These are phyloP conservation scores for Fissipunctia ypsillon DNA, from an alignment of 2,888 invertebrate species.

Conservation along the genomic window DNA sequence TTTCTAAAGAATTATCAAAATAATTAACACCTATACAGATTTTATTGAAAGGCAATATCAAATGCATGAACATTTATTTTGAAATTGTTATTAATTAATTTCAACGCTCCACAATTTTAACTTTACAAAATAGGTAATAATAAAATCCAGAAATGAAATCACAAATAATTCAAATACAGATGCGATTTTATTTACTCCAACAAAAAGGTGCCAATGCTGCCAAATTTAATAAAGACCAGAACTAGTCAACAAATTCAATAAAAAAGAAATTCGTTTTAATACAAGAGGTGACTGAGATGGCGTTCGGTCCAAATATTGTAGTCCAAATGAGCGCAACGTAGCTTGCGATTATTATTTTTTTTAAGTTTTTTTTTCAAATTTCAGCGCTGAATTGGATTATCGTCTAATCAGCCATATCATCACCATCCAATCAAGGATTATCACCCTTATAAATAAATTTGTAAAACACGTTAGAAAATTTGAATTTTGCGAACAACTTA, in stretches of 20 bases:
- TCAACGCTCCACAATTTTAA: neutral
- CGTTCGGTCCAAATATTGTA: conserved; percentile 66
- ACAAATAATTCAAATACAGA: conserved; percentile 47
- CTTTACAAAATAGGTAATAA: neutral
- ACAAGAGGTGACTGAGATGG: conserved; percentile 68
- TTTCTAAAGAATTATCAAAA: too few relatives aligned
- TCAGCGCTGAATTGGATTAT: too few relatives aligned
- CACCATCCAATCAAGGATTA: too few relatives aligned
- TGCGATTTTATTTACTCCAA: conserved; percentile 53
- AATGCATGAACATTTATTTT: neutral
- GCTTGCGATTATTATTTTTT: too few relatives aligned
- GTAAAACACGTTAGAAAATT: too few relatives aligned
- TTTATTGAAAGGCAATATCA: neutral
- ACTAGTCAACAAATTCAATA: conserved; percentile 77
- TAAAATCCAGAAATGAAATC: conserved; percentile 19
- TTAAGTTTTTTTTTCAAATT: too few relatives aligned
- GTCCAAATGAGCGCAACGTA: too few relatives aligned
- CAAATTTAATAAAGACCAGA: conserved; percentile 73
- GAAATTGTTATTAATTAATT: neutral
- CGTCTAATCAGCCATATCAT: too few relatives aligned
- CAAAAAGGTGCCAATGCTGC: conserved; percentile 59
- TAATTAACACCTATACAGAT: neutral
- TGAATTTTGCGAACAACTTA: too few relatives aligned
- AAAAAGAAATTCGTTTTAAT: conserved; percentile 78
- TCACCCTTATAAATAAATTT: too few relatives aligned